A percentile compares a stretch with the other conserved stretches of the same genome.
Evolutionary conservation across 1,140 invertebrate species (phyloP).

Genomic region (Cydia splendana): DNA sequence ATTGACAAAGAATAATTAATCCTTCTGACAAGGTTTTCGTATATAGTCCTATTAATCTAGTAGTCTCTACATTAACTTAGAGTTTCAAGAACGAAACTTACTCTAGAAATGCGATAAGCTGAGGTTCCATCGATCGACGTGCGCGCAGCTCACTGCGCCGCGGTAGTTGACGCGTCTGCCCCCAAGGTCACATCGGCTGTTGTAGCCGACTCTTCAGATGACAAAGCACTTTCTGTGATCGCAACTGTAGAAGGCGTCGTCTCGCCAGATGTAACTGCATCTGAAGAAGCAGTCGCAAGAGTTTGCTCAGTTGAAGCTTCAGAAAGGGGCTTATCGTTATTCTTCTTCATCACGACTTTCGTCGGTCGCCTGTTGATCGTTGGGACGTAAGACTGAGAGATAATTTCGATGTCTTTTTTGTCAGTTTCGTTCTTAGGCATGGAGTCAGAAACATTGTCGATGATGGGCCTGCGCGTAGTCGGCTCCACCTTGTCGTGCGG

Average conservation of each 20-base stretch:
- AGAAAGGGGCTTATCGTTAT: conserved; percentile 47
- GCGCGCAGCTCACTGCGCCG: conserved; percentile 52
- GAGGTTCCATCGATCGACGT: conserved; percentile 54
- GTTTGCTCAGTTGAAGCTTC: conserved; percentile 38
- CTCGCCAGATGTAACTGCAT: background rate
- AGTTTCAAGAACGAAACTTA: conserved; percentile 76
- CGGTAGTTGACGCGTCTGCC: conserved; percentile 39
- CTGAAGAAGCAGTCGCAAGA: background rate
- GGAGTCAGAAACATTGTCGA: conserved; percentile 67
- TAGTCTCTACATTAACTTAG: conserved; percentile 73
- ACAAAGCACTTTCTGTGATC: background rate
- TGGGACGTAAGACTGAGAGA: conserved; percentile 68
- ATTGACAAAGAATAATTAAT: conserved; percentile 61
- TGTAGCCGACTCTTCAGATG: background rate
- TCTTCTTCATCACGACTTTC: conserved; percentile 65
- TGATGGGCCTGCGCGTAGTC: conserved; percentile 67
- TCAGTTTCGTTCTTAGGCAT: conserved; percentile 54
- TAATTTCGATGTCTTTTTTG: conserved; percentile 73
- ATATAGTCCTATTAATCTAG: conserved; percentile 58
- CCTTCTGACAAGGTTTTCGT: conserved; percentile 47
- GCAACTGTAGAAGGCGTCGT: background rate
- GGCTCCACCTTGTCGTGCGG: conserved; percentile 70
- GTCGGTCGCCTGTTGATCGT: conserved; percentile 63
- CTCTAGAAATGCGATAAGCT: conserved; percentile 68
- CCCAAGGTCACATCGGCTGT: background rate